Base-by-base conservation (phyloP, 1,140 invertebrate genomes). In the Coenobita brevimanus region DNA sequence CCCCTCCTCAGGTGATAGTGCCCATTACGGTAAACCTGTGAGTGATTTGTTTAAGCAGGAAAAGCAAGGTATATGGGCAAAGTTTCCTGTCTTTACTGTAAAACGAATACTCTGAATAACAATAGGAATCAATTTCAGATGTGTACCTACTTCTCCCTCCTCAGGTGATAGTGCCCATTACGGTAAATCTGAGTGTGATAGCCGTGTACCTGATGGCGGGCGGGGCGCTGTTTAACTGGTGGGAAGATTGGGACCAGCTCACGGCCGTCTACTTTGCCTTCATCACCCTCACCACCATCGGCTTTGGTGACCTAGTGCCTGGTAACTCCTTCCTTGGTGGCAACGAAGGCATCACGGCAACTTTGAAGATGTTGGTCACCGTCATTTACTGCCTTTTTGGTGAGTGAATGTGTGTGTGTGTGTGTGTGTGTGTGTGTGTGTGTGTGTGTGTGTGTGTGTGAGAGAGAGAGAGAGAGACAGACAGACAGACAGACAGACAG, bases 231-330 rank as follows among this genome's bases (percentile, higher is more conserved):
- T 92, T 92, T 83, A 62, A 76, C 41, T 43, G n/a, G 24, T 91
- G 88, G 89, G 91, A 91, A 83, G 46, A 85, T 0, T 94, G 93
- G 93, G 91, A 92, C 27, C 92, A 93, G 33, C 90, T 93, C 50
- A 91, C 93, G 73, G 92, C 93, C 33, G 91, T 92, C 57, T 94
- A 94, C 89, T 94, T 94, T 85, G 92, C 93, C 73, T 94, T 93
- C 86, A 93, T 93, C 60, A 93, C 93, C 1, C 91, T 94, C 41
- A 91, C 93, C 38, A 94, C 93, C 41, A 93, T 93, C 69, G 94
- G 93, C n/a, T 94, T 94, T 82, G 93, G 93, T 38, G 93, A 94
- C 89, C 92, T 92, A 73, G 92, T 93, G 6, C 93, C 93, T 13
- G 94, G 93, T 13, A 83, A 64, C 1, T 90, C 86, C n/a, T 90